A percentile compares a stretch with the other conserved stretches of the same genome.
These are phyloP conservation scores for Sturmia bella DNA, from an alignment of 2,888 invertebrate genomes.

Conservation along the genomic window DNA sequence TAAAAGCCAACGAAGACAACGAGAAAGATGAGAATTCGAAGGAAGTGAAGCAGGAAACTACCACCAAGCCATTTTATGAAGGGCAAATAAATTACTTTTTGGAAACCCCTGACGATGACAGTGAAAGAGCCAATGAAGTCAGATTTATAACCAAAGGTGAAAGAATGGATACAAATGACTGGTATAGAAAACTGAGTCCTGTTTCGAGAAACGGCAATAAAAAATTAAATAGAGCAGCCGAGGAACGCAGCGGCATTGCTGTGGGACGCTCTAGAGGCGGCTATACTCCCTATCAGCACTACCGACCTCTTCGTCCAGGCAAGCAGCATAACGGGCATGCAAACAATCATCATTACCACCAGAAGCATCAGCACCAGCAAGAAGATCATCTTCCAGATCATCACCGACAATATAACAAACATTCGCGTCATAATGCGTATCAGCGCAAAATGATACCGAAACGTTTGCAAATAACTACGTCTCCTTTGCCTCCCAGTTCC, in stretches of 20 bases:
- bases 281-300: constrained; percentile 51
- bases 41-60: constrained; percentile 25
- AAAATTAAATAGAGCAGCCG: constrained; percentile 17
- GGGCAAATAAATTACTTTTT: constrained; percentile 79
- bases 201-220: constrained; percentile 76
- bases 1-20: constrained; percentile 36
- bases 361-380: constrained; percentile 58
- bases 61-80: constrained; percentile 77
- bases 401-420: constrained; percentile 54
- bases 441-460: constrained; percentile 70
- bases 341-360: constrained; percentile 53
- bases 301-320: constrained; percentile 30
- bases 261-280: constrained; percentile 42
- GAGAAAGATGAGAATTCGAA: constrained; percentile 47
- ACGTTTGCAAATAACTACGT: constrained; percentile 29
- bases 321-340: constrained; percentile 28
- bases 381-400: constrained; percentile 53
- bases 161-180: constrained; percentile 73
- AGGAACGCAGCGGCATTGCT: constrained; percentile 16
- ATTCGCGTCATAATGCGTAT: constrained; percentile 69
- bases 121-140: constrained; percentile 60
- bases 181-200: constrained; percentile 77
- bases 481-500: constrained; percentile 65
- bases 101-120: constrained; percentile 73
- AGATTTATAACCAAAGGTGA: constrained; percentile 66